These are phyloP conservation scores for Acanthosepion lycidas DNA, from an alignment of 2,888 invertebrate species.

Conservation along the genomic window DNA sequence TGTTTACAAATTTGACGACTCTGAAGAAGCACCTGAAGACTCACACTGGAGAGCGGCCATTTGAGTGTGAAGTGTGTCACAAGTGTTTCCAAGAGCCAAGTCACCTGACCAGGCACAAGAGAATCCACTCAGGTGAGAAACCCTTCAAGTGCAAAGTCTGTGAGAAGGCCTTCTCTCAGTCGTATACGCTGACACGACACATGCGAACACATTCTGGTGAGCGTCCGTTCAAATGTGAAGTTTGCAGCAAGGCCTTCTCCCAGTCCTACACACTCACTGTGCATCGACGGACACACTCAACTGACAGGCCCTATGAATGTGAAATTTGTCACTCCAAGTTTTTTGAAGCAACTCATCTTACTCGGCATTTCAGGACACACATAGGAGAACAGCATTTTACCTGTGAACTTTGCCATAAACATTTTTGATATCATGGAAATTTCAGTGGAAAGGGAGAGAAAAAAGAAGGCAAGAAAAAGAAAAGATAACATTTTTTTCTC, in stretches of 20 bases:
- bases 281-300: constrained; percentile 45
- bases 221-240: constrained; percentile 43
- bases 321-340: constrained; percentile 46
- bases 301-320: constrained; percentile 41
- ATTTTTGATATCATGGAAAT: constrained; percentile 24
- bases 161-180: constrained; percentile 47
- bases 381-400: constrained; percentile 45
- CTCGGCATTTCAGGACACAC: constrained; percentile 46
- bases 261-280: constrained; percentile 46
- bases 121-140: constrained; percentile 43
- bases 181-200: constrained; percentile 44
- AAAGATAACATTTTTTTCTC: neutral
- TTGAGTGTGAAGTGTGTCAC: constrained; percentile 45
- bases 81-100: constrained; percentile 45
- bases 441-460: neutral
- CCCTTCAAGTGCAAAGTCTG: constrained; percentile 46
- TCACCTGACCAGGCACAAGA: constrained; percentile 42
- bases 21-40: constrained; percentile 45
- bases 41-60: constrained; percentile 44
- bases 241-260: constrained; percentile 47
- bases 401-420: constrained; percentile 46
- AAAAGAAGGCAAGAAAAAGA: neutral
- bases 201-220: constrained; percentile 44
- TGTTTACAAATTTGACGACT: constrained; percentile 45
- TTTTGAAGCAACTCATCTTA: constrained; percentile 44